Conservation (phyloP, 2,888 invertebrate genomes). For the Torymus aiolomorphi region DNA sequence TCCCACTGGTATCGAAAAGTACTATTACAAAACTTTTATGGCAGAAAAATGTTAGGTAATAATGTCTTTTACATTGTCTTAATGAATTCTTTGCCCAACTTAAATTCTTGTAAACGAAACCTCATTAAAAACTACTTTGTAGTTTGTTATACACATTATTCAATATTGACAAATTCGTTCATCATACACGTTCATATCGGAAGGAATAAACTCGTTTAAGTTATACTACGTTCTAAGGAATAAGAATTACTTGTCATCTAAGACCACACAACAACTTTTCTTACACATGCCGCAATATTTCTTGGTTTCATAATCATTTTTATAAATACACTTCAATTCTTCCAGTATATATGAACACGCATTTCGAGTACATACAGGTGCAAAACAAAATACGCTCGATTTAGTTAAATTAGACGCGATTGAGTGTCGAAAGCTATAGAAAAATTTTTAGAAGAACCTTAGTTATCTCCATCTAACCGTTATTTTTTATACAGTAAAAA, state of each 20-base stretch:
- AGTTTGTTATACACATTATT: slow-evolving; percentile 9
- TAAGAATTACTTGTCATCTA: slow-evolving; percentile 16
- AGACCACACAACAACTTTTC: slow-evolving; percentile 5
- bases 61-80: neutral
- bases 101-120: neutral
- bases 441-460: neutral
- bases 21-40: too few species aligned
- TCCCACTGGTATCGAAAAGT: too few species aligned
- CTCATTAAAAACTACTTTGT: slow-evolving; percentile 26
- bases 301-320: slow-evolving; percentile 4
- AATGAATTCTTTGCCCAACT: slow-evolving; percentile 18
- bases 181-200: slow-evolving; percentile 9
- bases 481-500: slow-evolving; percentile 34
- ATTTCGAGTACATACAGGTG: neutral
- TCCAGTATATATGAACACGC: slow-evolving; percentile 19
- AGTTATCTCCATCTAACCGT: slow-evolving; percentile 1
- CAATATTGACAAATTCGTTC: slow-evolving; percentile 9
- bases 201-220: slow-evolving; percentile 18
- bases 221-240: slow-evolving; percentile 11
- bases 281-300: neutral
- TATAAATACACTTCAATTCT: slow-evolving; percentile 33
- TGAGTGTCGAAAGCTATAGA: neutral
- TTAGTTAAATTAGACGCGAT: neutral
- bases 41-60: too few species aligned
- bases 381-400: slow-evolving; percentile 1